Evolutionary conservation across 2,888 invertebrate species (phyloP), one percentile per base, ranked within the genome.

Genomic region (Ctenicera cuprea): DNA sequence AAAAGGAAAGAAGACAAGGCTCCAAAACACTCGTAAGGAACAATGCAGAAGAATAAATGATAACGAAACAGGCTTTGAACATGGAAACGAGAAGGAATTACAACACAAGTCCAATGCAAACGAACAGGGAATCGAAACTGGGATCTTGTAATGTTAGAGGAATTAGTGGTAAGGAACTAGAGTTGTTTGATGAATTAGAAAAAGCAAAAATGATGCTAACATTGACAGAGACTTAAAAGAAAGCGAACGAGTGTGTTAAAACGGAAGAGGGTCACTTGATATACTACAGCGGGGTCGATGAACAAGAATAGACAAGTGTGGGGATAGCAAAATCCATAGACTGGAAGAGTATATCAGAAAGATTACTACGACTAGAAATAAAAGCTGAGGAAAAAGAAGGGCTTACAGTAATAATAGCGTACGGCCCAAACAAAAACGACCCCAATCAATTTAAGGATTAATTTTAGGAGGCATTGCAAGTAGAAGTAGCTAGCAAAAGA

Each of bases 401-500:
- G 43, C 7, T n/a, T 45, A 45, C 43, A 4, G 16, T 45, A 45
- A 45, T n/a, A n/a, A n/a, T n/a, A n/a, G n/a, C n/a, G n/a, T n/a
- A n/a, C n/a, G n/a, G n/a, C n/a, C n/a, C n/a, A n/a, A n/a, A n/a
- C n/a, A n/a, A n/a, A n/a, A n/a, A n/a, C n/a, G n/a, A n/a, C n/a
- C n/a, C n/a, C n/a, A 52, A 22, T 1, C 52, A 52, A 52, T 3
- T 22, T 26, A 52, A 52, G 22, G 52, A 26, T 4, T 3, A 52
- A 11, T 52, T 48, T n/a, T 52, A 20, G 52, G 52, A 52, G 2
- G 26, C 22, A 9, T 3, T 22, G 1, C 52, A 26, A 52, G 52
- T 22, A 52, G 52, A 52, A 22, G 26, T 41, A 52, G n/a, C 3
- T 52, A 52, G 20, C n/a, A 52, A 52, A 26, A 52, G 22, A 16